Evolutionary conservation across 2,888 invertebrate species (phyloP).

Genomic region (Drosophila suboccidentalis): DNA sequence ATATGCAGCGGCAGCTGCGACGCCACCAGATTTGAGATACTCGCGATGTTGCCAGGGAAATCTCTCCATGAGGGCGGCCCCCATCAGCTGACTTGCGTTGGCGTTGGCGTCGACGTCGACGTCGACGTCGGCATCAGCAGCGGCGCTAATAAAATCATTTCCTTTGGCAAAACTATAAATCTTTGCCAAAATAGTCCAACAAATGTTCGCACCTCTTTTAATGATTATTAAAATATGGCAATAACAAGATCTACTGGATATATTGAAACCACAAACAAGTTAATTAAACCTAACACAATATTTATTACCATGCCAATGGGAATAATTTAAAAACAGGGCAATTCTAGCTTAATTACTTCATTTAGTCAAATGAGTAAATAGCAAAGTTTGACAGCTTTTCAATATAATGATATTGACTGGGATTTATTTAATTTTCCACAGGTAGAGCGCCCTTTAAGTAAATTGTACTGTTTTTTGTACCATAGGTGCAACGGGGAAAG

Average conservation of each 20-base stretch:
- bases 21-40: slow-evolving; percentile 8
- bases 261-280: slow-evolving; percentile 26
- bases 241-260: slow-evolving; percentile 47
- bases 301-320: background rate
- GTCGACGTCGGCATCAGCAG: background rate
- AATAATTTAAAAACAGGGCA: background rate
- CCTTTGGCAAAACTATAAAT: slow-evolving; percentile 56
- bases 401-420: no score
- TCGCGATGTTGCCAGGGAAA: slow-evolving; percentile 5
- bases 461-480: no score
- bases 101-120: background rate
- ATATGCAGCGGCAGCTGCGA: slow-evolving; percentile 46
- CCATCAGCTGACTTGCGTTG: slow-evolving; percentile 35
- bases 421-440: no score
- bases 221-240: slow-evolving; percentile 65
- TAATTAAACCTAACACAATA: slow-evolving; percentile 7
- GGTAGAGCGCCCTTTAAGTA: no score
- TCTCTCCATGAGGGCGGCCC: slow-evolving; percentile 3
- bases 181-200: slow-evolving; percentile 36
- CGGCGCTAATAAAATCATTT: slow-evolving; percentile 19
- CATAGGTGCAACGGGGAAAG: no score
- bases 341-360: no score
- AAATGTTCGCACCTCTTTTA: slow-evolving; percentile 52
- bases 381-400: no score
- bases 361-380: no score